A percentile compares a stretch with the other conserved stretches of the same genome.
These are phyloP conservation scores for Oxystoma pomonae DNA, from an alignment of 2,888 invertebrate species.

Conservation along the genomic window DNA sequence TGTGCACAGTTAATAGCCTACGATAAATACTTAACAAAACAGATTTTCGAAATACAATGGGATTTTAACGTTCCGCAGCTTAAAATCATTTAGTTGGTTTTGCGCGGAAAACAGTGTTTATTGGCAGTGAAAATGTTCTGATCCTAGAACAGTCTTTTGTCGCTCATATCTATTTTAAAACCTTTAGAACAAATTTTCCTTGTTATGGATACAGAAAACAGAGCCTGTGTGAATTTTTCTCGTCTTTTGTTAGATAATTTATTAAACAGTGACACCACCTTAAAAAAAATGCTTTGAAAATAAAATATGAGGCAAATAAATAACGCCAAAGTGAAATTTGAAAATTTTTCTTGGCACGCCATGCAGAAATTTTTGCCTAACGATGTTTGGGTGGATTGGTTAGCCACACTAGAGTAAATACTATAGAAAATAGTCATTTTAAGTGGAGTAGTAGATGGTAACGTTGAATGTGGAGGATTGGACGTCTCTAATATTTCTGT, in stretches of 20 bases:
- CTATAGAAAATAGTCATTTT: no score
- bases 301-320: neutral
- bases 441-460: no score
- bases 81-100: neutral
- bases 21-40: neutral
- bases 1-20: neutral
- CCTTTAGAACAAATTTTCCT: no score
- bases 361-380: neutral
- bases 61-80: neutral
- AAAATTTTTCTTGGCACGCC: neutral
- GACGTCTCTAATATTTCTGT: no score
- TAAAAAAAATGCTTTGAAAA: neutral
- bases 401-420: neutral
- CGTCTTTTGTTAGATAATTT: no score
- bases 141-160: no score
- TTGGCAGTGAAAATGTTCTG: neutral
- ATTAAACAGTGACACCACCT: no score
- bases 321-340: neutral
- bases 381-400: neutral
- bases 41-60: neutral
- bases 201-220: no score
- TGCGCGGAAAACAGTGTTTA: no score
- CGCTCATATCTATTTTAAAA: no score
- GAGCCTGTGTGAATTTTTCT: no score
- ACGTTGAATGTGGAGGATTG: no score